These are phyloP conservation scores for Nasonia vitripennis DNA, from an alignment of 1,140 invertebrate species.

Conservation along the genomic window DNA sequence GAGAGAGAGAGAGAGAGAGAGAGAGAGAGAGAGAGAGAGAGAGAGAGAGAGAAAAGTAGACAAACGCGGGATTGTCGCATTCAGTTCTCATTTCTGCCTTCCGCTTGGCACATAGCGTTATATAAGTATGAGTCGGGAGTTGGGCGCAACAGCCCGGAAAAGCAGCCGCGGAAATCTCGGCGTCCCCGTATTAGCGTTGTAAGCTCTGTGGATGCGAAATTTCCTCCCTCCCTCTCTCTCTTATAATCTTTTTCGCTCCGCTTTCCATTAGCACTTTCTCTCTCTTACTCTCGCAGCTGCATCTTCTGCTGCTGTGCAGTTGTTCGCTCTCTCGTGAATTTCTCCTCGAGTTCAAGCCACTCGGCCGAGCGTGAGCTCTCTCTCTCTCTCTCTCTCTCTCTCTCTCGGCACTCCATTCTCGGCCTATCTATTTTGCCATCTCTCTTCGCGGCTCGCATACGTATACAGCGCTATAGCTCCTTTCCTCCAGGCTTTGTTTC, in stretches of 20 bases:
- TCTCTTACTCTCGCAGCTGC: background rate
- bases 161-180: conserved; percentile 31
- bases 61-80: conserved; percentile 4
- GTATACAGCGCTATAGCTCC: background rate
- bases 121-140: background rate
- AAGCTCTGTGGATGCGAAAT: conserved; percentile 15
- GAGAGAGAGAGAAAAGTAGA: background rate
- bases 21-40: background rate
- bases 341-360: background rate
- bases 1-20: background rate
- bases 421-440: background rate
- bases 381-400: no score
- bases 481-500: background rate
- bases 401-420: background rate
- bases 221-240: background rate
- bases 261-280: conserved; percentile 7
- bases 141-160: conserved; percentile 23
- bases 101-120: background rate
- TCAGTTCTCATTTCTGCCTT: background rate
- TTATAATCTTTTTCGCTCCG: background rate
- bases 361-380: background rate
- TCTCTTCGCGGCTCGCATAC: background rate
- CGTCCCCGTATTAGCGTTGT: background rate
- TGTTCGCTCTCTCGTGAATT: conserved; percentile 6
- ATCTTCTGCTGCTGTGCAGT: background rate